Evolutionary conservation across 1,140 invertebrate genomes (phyloP), one percentile per base, ranked within the genome.

Genomic region (Eueides isabella): DNA sequence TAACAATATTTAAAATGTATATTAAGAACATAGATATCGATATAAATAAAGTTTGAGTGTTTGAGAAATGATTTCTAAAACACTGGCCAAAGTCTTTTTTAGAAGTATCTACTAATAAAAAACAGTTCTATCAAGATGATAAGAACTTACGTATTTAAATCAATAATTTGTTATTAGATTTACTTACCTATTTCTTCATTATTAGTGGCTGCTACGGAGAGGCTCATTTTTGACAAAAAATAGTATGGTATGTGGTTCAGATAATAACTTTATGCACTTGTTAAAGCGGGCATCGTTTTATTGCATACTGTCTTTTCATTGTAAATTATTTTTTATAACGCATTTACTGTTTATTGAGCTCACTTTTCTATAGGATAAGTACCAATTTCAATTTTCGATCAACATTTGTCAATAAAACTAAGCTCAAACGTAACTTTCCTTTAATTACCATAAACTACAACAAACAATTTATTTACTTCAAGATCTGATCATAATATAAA

Each of bases 101-200:
- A n/a, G 41, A 19, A 19, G 41, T 9, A 31, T 31, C n/a, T n/a
- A 5, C 1, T 16, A 1, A 38, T 5, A 38, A 33, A 38, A 38
- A 16, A 38, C n/a, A 38, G 35, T 5, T 14, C 4, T 38, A 16
- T 1, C 35, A 38, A 38, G 12, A n/a, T n/a, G n/a, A n/a, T n/a
- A n/a, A 16, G 35, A 38, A 16, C 7, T 33, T 33, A 38, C 3
- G 14, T 1, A 16, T 12, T 16, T 16, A 16, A 38, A 38, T 38
- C 2, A 16, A 38, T 16, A 14, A 16, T 38, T 38, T 16, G 2
- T 16, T 38, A 44, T 44, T 7, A 23, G 23, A 55, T 4, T 55
- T 72, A 87, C 87, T 89, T 85, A 90, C 87, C 87, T 67, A 89
- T 78, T 84, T 90, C 88, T 44, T 90, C 88, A 77, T 80, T 83